Conservation (phyloP, 2,113 vertebrate species). For the Albula glossodonta region DNA sequence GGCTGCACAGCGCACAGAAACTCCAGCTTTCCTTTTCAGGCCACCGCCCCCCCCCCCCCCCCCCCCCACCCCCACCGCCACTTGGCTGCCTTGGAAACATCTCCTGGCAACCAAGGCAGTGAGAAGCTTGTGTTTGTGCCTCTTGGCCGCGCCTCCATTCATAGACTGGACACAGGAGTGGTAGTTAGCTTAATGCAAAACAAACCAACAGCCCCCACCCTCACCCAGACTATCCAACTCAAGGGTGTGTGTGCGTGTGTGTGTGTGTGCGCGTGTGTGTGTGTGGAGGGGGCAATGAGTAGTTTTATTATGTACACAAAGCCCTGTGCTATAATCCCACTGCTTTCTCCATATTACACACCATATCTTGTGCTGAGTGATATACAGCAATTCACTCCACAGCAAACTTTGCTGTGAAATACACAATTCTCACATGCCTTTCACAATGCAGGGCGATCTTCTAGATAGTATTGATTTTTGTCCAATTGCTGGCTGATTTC, state of each 20-base stretch:
- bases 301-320: background rate
- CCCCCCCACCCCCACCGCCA: slow-evolving; percentile 36
- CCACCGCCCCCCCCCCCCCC: slow-evolving; percentile 16
- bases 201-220: background rate
- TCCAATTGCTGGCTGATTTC: background rate
- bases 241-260: no score
- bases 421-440: background rate
- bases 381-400: background rate
- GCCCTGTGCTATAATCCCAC: background rate
- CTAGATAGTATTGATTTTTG: background rate
- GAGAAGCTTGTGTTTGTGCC: slow-evolving; percentile 60
- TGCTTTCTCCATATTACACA: background rate
- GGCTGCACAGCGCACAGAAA: slow-evolving; percentile 38
- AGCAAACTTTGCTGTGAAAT: background rate
- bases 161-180: slow-evolving; percentile 52
- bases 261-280: background rate
- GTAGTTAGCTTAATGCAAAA: slow-evolving; percentile 46
- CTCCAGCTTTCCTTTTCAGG: slow-evolving; percentile 59
- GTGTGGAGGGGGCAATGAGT: background rate
- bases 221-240: background rate
- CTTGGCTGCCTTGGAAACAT: slow-evolving; percentile 62
- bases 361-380: background rate
- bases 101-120: slow-evolving; percentile 67
- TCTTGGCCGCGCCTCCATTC: slow-evolving; percentile 50
- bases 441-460: background rate